Percentiles rank a stretch among this genome's conserved stretches.
Conservation (phyloP, 2,797 vertebrate species). For the Scyliorhinus canicula region DNA sequence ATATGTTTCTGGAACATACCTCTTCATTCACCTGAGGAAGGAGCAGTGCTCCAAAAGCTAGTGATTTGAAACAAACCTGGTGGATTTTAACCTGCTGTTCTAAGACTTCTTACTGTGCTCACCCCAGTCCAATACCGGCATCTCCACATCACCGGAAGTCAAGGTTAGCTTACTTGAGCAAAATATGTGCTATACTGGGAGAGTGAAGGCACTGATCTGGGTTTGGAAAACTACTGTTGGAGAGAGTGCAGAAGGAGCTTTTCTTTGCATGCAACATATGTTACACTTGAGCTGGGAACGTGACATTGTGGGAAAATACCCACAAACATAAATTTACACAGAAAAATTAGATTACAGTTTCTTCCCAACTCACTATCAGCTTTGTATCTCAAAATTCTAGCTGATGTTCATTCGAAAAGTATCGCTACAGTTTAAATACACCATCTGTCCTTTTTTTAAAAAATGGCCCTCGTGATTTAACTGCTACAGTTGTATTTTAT, state of each 20-base stretch:
- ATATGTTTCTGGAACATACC: no score
- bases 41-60: no score
- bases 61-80: no score
- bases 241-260: neutral
- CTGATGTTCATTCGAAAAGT: neutral
- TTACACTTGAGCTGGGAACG: neutral
- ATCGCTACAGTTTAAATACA: neutral
- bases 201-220: neutral
- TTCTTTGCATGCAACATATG: no score
- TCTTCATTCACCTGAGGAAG: no score
- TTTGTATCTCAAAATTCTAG: neutral
- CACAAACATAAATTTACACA: neutral
- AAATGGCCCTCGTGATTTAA: neutral
- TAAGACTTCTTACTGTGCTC: no score
- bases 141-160: no score
- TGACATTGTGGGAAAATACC: neutral
- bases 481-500: neutral
- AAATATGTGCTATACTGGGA: neutral
- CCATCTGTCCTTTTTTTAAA: neutral
- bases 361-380: neutral
- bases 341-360: neutral
- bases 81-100: no score
- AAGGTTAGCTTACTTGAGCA: no score
- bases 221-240: neutral
- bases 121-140: no score